Evolutionary conservation across 2,888 invertebrate species (phyloP).

Genomic region (Cephus pulcher): DNA sequence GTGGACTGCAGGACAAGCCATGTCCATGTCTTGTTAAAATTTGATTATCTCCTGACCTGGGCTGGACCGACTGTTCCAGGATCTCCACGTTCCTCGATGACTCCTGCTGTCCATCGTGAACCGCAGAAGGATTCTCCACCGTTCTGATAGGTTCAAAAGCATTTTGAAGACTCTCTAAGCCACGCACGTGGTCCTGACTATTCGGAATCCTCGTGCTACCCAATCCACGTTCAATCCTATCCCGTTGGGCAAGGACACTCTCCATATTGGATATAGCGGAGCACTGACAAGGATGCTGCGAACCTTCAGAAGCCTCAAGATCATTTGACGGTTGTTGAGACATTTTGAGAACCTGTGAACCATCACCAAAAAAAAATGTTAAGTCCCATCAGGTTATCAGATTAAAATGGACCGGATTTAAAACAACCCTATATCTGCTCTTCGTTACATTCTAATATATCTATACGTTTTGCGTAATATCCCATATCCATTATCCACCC

Average conservation of each 20-base stretch:
- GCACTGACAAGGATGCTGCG: slow-evolving; percentile 47
- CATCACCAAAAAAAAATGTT: neutral
- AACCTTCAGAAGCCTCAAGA: slow-evolving; percentile 36
- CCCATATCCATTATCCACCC: neutral
- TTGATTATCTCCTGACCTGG: slow-evolving; percentile 37
- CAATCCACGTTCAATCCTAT: slow-evolving; percentile 38
- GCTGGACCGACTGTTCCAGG: slow-evolving; percentile 33
- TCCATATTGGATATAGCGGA: slow-evolving; percentile 44
- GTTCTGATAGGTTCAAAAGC: slow-evolving; percentile 45
- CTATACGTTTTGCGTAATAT: neutral
- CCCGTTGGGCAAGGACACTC: slow-evolving; percentile 38
- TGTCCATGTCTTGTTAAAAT: slow-evolving; percentile 37
- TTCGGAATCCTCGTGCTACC: slow-evolving; percentile 37
- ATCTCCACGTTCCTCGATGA: slow-evolving; percentile 34
- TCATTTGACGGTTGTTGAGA: slow-evolving; percentile 43
- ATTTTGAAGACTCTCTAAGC: slow-evolving; percentile 40
- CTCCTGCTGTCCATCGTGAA: slow-evolving; percentile 42
- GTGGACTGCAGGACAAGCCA: slow-evolving; percentile 39
- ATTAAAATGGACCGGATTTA: neutral
- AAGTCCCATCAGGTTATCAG: neutral
- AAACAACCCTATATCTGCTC: neutral
- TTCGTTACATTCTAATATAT: neutral
- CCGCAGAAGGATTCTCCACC: slow-evolving; percentile 34
- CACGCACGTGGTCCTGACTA: slow-evolving; percentile 39
- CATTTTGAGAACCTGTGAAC: slow-evolving; percentile 25